These are phyloP conservation scores for Motacilla tschutschensis DNA, from an alignment of 2,113 vertebrate genomes.

Conservation along the genomic window DNA sequence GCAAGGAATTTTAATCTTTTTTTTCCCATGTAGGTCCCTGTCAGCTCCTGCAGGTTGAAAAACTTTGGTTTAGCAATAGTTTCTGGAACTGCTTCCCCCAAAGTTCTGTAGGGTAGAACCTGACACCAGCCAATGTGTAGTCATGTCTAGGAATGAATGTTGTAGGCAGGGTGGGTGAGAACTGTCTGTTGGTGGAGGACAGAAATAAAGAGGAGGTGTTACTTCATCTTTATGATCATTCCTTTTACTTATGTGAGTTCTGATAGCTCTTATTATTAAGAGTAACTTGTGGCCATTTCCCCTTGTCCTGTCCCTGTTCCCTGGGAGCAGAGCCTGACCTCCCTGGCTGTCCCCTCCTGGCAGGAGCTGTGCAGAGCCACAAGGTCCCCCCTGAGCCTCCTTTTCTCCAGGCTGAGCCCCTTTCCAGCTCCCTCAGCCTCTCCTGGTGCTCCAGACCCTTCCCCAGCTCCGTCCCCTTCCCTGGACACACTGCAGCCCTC, in stretches of 20 bases:
- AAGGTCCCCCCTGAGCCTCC: not conserved
- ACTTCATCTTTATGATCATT: not conserved
- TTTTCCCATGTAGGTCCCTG: not conserved
- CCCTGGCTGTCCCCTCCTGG: fast-evolving
- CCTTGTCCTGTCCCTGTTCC: not conserved
- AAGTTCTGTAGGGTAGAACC: not conserved
- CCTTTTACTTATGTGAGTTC: not conserved
- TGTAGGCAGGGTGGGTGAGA: not conserved
- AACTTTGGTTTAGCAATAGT: not conserved
- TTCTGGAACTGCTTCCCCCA: not conserved
- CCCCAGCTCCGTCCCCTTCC: fast-evolving
- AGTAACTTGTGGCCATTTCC: fast-evolving
- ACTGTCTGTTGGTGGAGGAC: not conserved
- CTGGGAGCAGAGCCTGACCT: fast-evolving
- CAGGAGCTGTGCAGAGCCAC: not conserved
- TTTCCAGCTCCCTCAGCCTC: not conserved
- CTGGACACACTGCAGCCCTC: fast-evolving
- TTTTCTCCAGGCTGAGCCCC: not conserved
- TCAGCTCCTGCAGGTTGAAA: not conserved
- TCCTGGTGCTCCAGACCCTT: not conserved
- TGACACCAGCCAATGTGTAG: not conserved
- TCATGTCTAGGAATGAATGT: not conserved
- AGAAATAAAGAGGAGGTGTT: not conserved
- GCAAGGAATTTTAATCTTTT: not conserved
- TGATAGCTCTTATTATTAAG: not conserved